Conservation (phyloP, 2,113 vertebrate genomes). For the Platichthys stellatus region DNA sequence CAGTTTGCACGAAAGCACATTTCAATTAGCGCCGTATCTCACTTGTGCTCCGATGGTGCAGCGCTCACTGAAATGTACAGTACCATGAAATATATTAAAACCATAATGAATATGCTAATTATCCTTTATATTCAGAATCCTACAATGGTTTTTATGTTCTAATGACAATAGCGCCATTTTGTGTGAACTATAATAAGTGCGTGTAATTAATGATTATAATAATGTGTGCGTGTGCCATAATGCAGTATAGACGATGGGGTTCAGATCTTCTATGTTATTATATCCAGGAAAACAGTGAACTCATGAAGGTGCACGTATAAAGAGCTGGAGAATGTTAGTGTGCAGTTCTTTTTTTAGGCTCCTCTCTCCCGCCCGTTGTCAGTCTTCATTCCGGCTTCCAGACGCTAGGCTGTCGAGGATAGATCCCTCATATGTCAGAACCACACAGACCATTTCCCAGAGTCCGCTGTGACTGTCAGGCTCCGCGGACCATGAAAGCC, state of each 20-base stretch:
- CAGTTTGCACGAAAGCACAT: slow-evolving; percentile 40
- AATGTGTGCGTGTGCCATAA: slow-evolving; percentile 26
- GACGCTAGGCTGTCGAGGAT: slow-evolving; percentile 46
- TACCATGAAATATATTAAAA: slow-evolving; percentile 63
- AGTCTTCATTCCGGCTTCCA: slow-evolving; percentile 46
- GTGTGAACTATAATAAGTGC: slow-evolving; percentile 50
- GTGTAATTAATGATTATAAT: slow-evolving; percentile 55
- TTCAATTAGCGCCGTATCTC: slow-evolving; percentile 62
- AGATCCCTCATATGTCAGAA: slow-evolving; percentile 58
- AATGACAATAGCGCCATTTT: slow-evolving; percentile 48
- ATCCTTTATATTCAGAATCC: slow-evolving; percentile 42
- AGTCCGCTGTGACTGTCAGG: slow-evolving; percentile 64
- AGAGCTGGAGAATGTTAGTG: not conserved
- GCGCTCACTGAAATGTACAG: slow-evolving; percentile 51
- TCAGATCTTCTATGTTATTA: slow-evolving; percentile 4
- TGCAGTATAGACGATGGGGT: slow-evolving; percentile 8
- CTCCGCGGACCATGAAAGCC: slow-evolving; percentile 60
- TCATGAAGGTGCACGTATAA: not conserved
- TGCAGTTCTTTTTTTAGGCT: slow-evolving; percentile 13
- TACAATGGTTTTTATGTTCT: slow-evolving; percentile 56
- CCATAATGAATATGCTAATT: slow-evolving; percentile 71
- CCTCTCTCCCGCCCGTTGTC: slow-evolving; percentile 23
- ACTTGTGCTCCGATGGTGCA: slow-evolving; percentile 23
- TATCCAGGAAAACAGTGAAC: slow-evolving; percentile 11
- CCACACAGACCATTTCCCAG: slow-evolving; percentile 59